Conservation (phyloP, 2,888 invertebrate genomes). For the Drosophila mulleri region DNA sequence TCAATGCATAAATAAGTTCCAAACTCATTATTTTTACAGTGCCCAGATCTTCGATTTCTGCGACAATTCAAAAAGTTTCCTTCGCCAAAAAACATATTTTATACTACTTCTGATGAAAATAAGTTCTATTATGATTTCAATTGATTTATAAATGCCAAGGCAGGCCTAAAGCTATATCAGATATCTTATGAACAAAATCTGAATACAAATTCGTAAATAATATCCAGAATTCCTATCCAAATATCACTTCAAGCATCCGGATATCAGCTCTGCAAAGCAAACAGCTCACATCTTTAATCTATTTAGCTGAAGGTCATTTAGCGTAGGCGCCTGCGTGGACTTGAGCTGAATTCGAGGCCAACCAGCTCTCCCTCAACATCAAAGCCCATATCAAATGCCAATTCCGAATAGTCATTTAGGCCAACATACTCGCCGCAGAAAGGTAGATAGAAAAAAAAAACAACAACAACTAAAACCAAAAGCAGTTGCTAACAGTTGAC, state of each 20-base stretch:
- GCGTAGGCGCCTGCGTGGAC: constrained; percentile 10
- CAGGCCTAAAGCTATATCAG: too few relatives aligned
- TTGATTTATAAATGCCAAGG: too few relatives aligned
- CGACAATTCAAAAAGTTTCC: not conserved
- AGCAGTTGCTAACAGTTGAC: constrained; percentile 69
- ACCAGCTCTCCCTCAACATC: not conserved
- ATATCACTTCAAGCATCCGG: not conserved
- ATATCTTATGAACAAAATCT: not conserved
- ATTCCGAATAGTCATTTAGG: constrained; percentile 56
- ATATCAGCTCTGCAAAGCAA: not conserved
- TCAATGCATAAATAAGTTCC: not conserved
- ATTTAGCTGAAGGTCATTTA: constrained; percentile 45
- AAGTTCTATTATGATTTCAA: too few relatives aligned
- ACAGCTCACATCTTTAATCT: not conserved
- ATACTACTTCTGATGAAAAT: not conserved
- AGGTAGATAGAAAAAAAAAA: not conserved
- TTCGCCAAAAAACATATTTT: not conserved
- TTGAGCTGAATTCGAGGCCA: constrained; percentile 25
- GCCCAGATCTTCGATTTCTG: not conserved
- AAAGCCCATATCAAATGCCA: constrained; percentile 31
- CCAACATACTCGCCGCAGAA: constrained; percentile 50
- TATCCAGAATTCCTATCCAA: not conserved
- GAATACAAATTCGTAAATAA: too few relatives aligned
- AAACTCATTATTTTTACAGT: not conserved
- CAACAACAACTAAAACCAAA: constrained; percentile 38